Base-by-base conservation (phyloP, 2,888 invertebrate genomes). In the Cordilura impudica region DNA sequence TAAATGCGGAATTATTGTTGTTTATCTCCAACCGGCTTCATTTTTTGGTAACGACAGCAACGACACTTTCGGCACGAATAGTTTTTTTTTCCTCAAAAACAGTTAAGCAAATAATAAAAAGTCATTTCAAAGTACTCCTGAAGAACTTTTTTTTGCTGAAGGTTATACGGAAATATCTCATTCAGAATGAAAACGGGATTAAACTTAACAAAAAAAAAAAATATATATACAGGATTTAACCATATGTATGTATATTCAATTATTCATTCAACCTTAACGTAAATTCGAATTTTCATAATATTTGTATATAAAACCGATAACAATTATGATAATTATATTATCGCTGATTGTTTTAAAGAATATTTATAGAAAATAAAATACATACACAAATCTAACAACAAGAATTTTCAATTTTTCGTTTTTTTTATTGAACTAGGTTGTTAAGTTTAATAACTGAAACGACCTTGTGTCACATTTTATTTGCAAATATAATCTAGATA, bases 381-480 rank as follows among this genome's bases (percentile, higher is more conserved):
- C 58, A 58, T 43, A 43, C 43, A 43, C 23, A 31, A 31, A 14
- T 58, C 31, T 4, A 10, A 29, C 19, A 18, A n/a, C 10, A 58
- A 58, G 35, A 69, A 26, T 69, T 16, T 49, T 69, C 49, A 49
- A 51, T 39, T 45, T 60, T 49, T 47, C 26, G 21, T 8, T 53
- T 29, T 69, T 51, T 26, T 51, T 54, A 16, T n/a, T 51, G 26
- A 82, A 82, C 74, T 82, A 63, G 78, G 81, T 82, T 83, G 82
- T 83, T 83, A 83, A 83, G 82, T 82, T 83, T 80, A 83, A 82
- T 84, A 84, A 83, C 81, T 81, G 81, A 81, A 78, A 81, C 81
- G 84, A 84, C 84, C 84, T 84, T 84, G 84, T 82, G 67, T 79
- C 80, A 72, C 78, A 80, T 82, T 82, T 61, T 74, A 81, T 79